Evolutionary conservation across 2,113 vertebrate species (phyloP), one percentile per base, ranked within the genome.

Genomic region (Pseudopodoces humilis): DNA sequence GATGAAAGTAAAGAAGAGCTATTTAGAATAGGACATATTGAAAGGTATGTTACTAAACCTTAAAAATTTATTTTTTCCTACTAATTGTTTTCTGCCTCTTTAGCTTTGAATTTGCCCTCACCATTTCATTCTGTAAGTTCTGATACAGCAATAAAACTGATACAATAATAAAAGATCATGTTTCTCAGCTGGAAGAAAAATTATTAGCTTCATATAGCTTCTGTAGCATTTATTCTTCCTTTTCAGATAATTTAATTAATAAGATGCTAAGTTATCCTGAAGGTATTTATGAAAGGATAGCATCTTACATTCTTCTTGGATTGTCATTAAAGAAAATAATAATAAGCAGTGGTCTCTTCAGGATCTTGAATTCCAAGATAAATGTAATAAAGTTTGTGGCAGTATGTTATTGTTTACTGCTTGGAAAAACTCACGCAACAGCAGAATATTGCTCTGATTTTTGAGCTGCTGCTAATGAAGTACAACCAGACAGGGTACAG

Each of bases 381-480:
- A 93, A 95, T 78, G 58, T 68, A 78, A 93, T 90, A 84, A 93
- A 94, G 72, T 60, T 91, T 90, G 88, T 79, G 90, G 80, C 2
- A 2, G 95, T 82, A 86, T 94, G 50, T 89, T 92, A 83, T 93
- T 97, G 96, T 97, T 97, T 95, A 88, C 77, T 88, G 88, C 80
- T 90, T 86, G 88, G 92, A 82, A 94, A 93, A 96, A 82, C 41
- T 95, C 92, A 82, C 1, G 27, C 92, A 95, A 90, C n/a, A 86
- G 72, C 80, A 93, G 63, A 92, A 50, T 30, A 37, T 44, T 60
- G 41, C 58, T 86, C 90, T 79, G 88, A 84, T 76, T 96, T 92
- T 86, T 75, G 69, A 86, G 28, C 79, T 89, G 74, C 86, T 96
- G 52, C 74, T 96, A 75, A 92, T 58, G 80, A 93, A 94, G 62